Conservation (phyloP, 2,113 vertebrate genomes). For the Zeus faber region DNA sequence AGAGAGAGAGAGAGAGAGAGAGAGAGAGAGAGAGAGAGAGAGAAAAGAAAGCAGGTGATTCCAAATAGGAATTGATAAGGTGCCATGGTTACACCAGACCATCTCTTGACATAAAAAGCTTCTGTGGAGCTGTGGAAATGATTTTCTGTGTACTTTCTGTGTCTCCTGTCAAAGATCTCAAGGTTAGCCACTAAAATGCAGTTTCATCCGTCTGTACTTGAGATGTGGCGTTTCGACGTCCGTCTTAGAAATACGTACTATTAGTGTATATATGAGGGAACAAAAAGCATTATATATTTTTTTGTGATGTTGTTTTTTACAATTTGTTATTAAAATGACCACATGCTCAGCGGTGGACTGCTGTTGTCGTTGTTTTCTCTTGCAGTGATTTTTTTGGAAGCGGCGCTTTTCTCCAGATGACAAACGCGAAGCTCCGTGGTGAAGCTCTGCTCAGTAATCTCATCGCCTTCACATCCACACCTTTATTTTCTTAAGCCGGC, state of each 20-base stretch:
- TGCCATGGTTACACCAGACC: conserved; percentile 35
- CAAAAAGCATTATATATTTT: conserved; percentile 67
- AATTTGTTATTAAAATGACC: conserved; percentile 63
- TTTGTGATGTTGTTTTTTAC: conserved; percentile 59
- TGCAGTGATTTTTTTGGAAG: conserved; percentile 11
- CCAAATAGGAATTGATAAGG: conserved; percentile 54
- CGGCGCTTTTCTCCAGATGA: no score
- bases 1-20: no score
- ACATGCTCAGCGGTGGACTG: conserved; percentile 24
- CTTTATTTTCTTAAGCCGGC: no score
- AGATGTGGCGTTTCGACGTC: conserved; percentile 23
- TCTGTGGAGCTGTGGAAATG: conserved; percentile 62
- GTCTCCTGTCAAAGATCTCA: conserved; percentile 27
- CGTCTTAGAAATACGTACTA: conserved; percentile 30
- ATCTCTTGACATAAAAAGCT: conserved; percentile 47
- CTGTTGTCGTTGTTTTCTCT: not conserved
- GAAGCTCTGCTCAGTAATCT: no score
- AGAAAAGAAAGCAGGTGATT: conserved; percentile 36
- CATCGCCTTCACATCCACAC: no score
- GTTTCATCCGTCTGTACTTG: conserved; percentile 34
- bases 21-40: no score
- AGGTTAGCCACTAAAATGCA: conserved; percentile 49
- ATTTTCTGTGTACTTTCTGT: conserved; percentile 40
- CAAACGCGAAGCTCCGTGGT: no score
- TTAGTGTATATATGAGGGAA: conserved; percentile 63